Percentiles rank a stretch among this genome's conserved stretches.
Conservation (phyloP, 2,797 vertebrate species). For the Neopelma chrysocephalum region DNA sequence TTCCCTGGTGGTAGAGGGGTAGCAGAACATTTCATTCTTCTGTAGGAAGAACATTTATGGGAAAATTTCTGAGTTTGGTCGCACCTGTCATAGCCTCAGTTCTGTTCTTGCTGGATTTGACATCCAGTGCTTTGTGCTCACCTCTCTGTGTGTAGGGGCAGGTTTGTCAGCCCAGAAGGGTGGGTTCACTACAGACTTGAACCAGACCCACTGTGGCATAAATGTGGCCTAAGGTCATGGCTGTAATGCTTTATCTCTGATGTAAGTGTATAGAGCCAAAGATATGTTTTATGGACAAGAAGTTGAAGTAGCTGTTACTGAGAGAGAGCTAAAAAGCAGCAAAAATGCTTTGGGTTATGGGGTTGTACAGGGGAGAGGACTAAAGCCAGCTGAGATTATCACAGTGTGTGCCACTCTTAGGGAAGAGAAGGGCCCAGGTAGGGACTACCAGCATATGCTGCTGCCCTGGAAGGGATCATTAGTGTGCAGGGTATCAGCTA, state of each 20-base stretch:
- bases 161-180: not conserved
- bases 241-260: not conserved
- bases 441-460: not conserved
- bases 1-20: not conserved
- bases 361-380: not conserved
- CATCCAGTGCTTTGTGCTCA: not conserved
- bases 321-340: not conserved
- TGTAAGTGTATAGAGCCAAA: not conserved
- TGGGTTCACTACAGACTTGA: not conserved
- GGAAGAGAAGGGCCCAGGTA: not conserved
- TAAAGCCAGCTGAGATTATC: not conserved
- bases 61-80: not conserved
- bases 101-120: not conserved
- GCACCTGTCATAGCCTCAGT: not conserved
- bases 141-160: not conserved
- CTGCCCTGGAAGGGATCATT: not conserved
- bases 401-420: not conserved
- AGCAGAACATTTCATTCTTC: not conserved
- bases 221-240: not conserved
- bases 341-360: not conserved
- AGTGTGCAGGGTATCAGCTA: not conserved
- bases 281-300: not conserved
- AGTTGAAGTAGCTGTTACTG: not conserved
- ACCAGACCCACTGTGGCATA: not conserved
- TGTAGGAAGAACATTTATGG: not conserved